Evolutionary conservation across 2,888 invertebrate genomes (phyloP).

Genomic region (Aromia moschata): DNA sequence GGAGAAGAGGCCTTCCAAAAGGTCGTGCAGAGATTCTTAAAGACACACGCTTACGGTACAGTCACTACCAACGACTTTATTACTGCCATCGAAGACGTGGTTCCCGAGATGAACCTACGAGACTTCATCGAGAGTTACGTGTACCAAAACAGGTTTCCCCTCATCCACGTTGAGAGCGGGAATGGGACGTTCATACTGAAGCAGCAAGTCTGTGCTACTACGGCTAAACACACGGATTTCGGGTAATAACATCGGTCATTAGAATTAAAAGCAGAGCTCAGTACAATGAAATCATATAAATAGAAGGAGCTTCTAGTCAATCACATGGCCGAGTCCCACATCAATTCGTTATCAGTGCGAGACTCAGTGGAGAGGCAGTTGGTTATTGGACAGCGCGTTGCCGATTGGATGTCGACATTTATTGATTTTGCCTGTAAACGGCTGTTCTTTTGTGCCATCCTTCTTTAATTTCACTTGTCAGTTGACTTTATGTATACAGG

Average conservation of each 20-base stretch:
- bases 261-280: background rate
- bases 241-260: conserved; percentile 45
- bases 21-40: conserved; percentile 76
- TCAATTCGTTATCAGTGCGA: too few species aligned
- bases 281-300: too few species aligned
- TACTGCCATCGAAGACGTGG: conserved; percentile 68
- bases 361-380: too few species aligned
- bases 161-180: conserved; percentile 69
- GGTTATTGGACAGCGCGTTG: too few species aligned
- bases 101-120: conserved; percentile 64
- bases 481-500: too few species aligned
- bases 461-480: too few species aligned
- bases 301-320: too few species aligned
- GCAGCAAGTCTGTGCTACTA: conserved; percentile 76
- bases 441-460: too few species aligned
- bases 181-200: conserved; percentile 66
- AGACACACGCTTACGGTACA: conserved; percentile 72
- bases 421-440: too few species aligned
- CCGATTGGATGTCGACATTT: too few species aligned
- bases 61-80: conserved; percentile 82
- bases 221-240: conserved; percentile 58
- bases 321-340: too few species aligned
- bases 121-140: conserved; percentile 85
- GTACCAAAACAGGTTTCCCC: conserved; percentile 83
- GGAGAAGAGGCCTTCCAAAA: conserved; percentile 74